A percentile compares a stretch with the other conserved stretches of the same genome.
Evolutionary conservation across 2,797 vertebrate species (phyloP).

Genomic region (Sternarchorhynchus goeldii): DNA sequence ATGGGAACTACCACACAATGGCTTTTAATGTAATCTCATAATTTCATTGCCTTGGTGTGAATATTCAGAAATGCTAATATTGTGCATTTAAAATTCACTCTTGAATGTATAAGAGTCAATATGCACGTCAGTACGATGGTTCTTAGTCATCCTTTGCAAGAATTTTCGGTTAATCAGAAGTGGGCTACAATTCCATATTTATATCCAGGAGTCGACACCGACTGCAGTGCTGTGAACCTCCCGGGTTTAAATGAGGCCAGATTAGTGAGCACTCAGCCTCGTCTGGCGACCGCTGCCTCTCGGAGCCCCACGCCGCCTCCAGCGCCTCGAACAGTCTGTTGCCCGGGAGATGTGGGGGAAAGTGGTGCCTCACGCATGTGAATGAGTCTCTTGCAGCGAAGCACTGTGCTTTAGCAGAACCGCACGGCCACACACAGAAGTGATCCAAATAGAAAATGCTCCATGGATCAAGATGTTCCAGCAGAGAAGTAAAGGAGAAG

Average conservation of each 20-base stretch:
- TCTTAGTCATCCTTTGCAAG: background rate
- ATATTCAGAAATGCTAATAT: too few species aligned
- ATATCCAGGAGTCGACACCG: background rate
- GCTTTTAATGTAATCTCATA: too few species aligned
- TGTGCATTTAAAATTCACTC: too few species aligned
- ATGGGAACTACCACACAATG: too few species aligned
- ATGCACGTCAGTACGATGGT: background rate
- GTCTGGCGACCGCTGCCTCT: background rate
- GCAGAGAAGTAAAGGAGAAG: too few species aligned
- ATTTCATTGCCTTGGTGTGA: too few species aligned
- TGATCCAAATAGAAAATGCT: too few species aligned
- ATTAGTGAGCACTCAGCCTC: background rate
- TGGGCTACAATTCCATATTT: background rate
- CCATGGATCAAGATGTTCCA: too few species aligned
- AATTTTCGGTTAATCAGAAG: background rate
- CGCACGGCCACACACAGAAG: too few species aligned
- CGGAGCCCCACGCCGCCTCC: too few species aligned
- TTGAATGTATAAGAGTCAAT: too few species aligned
- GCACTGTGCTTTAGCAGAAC: background rate
- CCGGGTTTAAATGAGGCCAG: background rate
- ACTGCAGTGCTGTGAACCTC: background rate
- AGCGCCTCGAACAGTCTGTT: background rate
- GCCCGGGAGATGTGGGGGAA: slow-evolving; percentile 14
- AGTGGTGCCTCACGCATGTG: slow-evolving; percentile 7
- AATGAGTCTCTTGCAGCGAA: background rate